phyloP scores from a whole-genome alignment of 2,797 vertebrate species.

The Cryptoprocta ferox region DNA sequence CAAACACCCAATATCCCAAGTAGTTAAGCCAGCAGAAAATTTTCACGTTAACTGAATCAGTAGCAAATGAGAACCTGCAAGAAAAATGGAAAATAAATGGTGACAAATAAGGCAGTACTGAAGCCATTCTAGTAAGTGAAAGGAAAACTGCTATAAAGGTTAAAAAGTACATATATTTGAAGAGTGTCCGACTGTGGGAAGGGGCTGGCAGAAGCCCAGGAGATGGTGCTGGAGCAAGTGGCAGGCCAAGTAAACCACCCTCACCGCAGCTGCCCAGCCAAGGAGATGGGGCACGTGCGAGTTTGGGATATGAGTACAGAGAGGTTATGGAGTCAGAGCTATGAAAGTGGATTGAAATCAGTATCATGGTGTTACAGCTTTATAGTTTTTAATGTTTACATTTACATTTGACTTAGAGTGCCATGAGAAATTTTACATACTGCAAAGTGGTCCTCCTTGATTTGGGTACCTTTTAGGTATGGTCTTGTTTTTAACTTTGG shows the following conservation, averaged over 20 bases:
- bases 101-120: background rate
- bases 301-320: background rate
- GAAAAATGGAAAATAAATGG: conserved; percentile 38
- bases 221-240: background rate
- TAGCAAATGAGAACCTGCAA: background rate
- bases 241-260: background rate
- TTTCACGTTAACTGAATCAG: background rate
- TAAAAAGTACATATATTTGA: background rate
- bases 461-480: background rate
- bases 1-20: background rate
- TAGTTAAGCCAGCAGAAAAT: background rate
- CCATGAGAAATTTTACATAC: background rate
- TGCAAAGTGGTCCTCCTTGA: background rate
- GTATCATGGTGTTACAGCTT: background rate
- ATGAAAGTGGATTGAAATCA: background rate
- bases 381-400: background rate
- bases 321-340: background rate
- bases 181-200: background rate
- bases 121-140: background rate
- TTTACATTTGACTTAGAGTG: conserved; percentile 13
- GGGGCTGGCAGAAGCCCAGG: background rate
- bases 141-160: background rate
- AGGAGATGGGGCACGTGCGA: background rate
- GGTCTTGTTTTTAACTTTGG: background rate
- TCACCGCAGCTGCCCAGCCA: background rate